These are phyloP conservation scores for Dryobates pubescens DNA, from an alignment of 2,797 vertebrate genomes.

Conservation along the genomic window DNA sequence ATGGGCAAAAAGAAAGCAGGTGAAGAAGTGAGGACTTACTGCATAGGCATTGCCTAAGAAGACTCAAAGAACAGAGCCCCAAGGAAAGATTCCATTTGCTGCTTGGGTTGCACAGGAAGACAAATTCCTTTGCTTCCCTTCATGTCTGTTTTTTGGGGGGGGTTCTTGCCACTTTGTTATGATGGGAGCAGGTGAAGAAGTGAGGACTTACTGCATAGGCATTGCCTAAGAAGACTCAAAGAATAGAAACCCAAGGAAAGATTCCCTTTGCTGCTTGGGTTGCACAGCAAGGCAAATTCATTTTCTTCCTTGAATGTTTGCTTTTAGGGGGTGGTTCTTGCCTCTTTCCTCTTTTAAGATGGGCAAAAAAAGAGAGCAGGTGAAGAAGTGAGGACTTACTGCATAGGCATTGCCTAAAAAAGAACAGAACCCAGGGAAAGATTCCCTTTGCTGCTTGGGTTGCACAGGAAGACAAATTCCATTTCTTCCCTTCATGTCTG, in stretches of 20 bases:
- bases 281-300: constrained; percentile 61
- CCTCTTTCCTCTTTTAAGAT: no score
- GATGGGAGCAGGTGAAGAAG: not conserved
- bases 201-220: not conserved
- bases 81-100: no score
- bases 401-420: not conserved
- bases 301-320: constrained; percentile 6
- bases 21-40: no score
- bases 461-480: constrained; percentile 62
- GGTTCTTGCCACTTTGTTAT: no score
- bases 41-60: not conserved
- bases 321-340: no score
- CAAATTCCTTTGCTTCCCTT: no score
- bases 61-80: not conserved
- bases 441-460: constrained; percentile 68
- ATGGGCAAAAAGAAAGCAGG: not conserved
- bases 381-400: not conserved
- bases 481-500: constrained; percentile 6
- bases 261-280: constrained; percentile 68
- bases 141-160: no score
- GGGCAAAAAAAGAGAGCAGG: no score
- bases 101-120: no score
- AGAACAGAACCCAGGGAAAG: constrained; percentile 13
- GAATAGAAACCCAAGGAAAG: constrained; percentile 13
- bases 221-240: no score